phyloP scores from a whole-genome alignment of 2,888 invertebrate species.

The Tuberolachnus salignus region DNA sequence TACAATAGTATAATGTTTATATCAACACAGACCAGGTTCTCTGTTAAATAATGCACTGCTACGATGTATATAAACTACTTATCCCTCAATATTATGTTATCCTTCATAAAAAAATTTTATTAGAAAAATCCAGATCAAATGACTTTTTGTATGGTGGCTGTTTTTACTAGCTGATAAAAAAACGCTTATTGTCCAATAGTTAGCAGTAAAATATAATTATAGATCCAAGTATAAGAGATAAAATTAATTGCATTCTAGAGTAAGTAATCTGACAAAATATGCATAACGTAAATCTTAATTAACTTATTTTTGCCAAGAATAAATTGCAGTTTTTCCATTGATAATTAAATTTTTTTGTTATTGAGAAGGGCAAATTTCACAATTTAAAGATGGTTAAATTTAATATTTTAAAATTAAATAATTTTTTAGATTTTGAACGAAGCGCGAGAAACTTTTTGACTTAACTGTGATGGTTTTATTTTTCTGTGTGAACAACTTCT shows the following conservation, averaged over 20 bases:
- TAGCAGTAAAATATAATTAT: neutral
- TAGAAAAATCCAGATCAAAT: conserved; percentile 98
- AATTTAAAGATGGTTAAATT: no score
- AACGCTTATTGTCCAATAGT: neutral
- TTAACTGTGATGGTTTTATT: no score
- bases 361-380: no score
- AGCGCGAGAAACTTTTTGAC: no score
- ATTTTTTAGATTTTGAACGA: no score
- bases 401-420: no score
- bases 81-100: conserved; percentile 96
- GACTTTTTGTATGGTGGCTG: conserved; percentile 94
- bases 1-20: no score
- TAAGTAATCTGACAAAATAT: conserved; percentile 97
- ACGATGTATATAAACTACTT: conserved; percentile 98
- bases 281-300: conserved; percentile 99
- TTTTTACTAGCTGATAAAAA: conserved; percentile 86
- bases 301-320: conserved; percentile 99
- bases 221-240: conserved; percentile 87
- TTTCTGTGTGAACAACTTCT: no score
- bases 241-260: conserved; percentile 95
- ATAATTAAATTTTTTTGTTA: no score
- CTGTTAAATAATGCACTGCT: conserved; percentile 96
- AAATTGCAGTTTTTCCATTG: no score
- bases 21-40: conserved; percentile 84
- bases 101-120: conserved; percentile 99